Percentiles rank a stretch among this genome's conserved stretches.
Conservation (phyloP, 2,797 vertebrate species). For the Mormyrus proboscirostris region DNA sequence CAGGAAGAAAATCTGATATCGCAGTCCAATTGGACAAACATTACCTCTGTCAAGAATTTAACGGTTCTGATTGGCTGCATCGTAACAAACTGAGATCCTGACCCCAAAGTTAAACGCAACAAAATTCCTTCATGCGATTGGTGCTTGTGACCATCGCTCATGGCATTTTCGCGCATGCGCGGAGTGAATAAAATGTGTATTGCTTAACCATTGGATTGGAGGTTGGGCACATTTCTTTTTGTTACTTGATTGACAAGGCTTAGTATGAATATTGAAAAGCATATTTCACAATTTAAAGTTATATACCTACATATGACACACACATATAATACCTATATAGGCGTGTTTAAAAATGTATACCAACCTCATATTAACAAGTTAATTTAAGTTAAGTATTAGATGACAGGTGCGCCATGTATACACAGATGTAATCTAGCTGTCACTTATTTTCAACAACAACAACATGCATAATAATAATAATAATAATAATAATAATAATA, state of each 20-base stretch:
- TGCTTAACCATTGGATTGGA: background rate
- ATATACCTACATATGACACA: background rate
- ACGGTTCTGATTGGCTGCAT: background rate
- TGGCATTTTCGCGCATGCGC: background rate
- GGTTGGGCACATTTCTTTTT: background rate
- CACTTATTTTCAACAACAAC: background rate
- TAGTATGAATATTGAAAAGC: background rate
- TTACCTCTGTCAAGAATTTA: conserved; percentile 19
- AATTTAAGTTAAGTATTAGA: background rate
- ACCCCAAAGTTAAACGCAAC: background rate
- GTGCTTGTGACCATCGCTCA: conserved; percentile 16
- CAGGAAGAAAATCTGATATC: conserved; percentile 37
- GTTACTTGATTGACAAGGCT: background rate
- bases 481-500: background rate
- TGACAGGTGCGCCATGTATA: background rate
- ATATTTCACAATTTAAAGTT: background rate
- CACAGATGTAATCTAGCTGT: background rate
- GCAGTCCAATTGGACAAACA: conserved; percentile 27
- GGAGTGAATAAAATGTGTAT: background rate
- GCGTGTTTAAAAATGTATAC: background rate
- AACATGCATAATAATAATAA: background rate
- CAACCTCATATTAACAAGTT: background rate
- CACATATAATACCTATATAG: background rate
- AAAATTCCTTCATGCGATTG: conserved; percentile 8
- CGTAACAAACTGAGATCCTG: background rate